Evolutionary conservation across 2,113 vertebrate genomes (phyloP).

Genomic region (Protomyctophum bolini): DNA sequence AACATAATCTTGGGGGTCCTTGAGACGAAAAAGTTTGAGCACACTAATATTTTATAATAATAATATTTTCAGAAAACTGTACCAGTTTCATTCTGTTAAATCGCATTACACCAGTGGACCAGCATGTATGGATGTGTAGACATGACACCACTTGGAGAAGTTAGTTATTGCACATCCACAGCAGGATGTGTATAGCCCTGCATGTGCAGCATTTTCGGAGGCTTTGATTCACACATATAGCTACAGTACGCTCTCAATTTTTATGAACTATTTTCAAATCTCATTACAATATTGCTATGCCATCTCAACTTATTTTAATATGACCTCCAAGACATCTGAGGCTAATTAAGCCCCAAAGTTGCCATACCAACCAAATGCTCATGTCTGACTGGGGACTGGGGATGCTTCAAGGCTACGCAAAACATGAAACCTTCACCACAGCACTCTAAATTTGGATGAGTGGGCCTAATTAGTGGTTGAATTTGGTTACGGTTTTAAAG

Average conservation of each 20-base stretch:
- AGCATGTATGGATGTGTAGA: no score
- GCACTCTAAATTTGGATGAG: constrained; percentile 61
- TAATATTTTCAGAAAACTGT: no score
- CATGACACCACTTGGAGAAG: background rate
- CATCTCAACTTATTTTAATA: constrained; percentile 53
- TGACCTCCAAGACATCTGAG: constrained; percentile 47
- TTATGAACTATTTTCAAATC: constrained; percentile 55
- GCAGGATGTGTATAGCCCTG: background rate
- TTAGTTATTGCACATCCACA: background rate
- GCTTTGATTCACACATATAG: constrained; percentile 3
- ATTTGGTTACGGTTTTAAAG: constrained; percentile 58
- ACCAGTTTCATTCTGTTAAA: no score
- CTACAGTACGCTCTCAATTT: constrained; percentile 22
- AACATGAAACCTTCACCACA: constrained; percentile 47
- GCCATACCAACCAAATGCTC: constrained; percentile 57
- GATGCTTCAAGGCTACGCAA: constrained; percentile 60
- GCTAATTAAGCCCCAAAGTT: constrained; percentile 66
- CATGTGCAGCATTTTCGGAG: background rate
- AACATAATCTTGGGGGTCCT: no score
- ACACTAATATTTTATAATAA: no score
- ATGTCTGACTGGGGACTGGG: constrained; percentile 30
- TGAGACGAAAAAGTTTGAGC: no score
- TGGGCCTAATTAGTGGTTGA: constrained; percentile 65
- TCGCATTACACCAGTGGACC: no score
- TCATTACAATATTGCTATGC: constrained; percentile 40